Conservation (phyloP, 2,888 invertebrate genomes). For the Phlogophora meticulosa region DNA sequence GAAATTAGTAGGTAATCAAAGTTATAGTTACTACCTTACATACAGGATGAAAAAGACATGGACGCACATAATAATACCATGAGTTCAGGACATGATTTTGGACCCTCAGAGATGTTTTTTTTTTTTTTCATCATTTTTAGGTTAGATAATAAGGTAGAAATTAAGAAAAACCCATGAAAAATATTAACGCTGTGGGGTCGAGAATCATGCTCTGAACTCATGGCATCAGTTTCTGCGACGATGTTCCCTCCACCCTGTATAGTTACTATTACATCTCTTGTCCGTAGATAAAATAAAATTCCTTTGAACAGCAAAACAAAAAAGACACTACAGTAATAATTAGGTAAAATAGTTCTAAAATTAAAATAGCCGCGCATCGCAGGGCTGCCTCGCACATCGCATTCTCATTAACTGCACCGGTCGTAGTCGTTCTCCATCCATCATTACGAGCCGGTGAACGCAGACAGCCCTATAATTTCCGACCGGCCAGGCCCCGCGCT, state of each 20-base stretch:
- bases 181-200: too few relatives aligned
- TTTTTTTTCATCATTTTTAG: too few relatives aligned
- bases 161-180: too few relatives aligned
- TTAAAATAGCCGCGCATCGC: constrained; percentile 67
- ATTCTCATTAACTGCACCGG: constrained; percentile 82
- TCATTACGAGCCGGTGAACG: constrained; percentile 84
- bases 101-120: too few relatives aligned
- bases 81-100: too few relatives aligned
- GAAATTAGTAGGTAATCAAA: not conserved
- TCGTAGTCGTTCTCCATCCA: constrained; percentile 81
- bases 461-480: constrained; percentile 89
- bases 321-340: constrained; percentile 52
- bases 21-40: not conserved
- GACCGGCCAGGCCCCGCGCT: constrained; percentile 70
- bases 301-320: constrained; percentile 32
- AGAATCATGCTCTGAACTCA: too few relatives aligned
- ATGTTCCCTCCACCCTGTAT: too few relatives aligned
- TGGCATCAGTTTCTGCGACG: too few relatives aligned
- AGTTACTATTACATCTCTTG: not conserved
- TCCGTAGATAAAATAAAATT: constrained; percentile 17
- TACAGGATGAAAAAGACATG: too few relatives aligned
- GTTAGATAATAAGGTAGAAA: too few relatives aligned
- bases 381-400: constrained; percentile 80
- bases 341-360: constrained; percentile 67
- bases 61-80: too few relatives aligned